A percentile compares a stretch with the other conserved stretches of the same genome.
Conservation (phyloP, 2,113 vertebrate species). For the Andinoacara biseriatus region DNA sequence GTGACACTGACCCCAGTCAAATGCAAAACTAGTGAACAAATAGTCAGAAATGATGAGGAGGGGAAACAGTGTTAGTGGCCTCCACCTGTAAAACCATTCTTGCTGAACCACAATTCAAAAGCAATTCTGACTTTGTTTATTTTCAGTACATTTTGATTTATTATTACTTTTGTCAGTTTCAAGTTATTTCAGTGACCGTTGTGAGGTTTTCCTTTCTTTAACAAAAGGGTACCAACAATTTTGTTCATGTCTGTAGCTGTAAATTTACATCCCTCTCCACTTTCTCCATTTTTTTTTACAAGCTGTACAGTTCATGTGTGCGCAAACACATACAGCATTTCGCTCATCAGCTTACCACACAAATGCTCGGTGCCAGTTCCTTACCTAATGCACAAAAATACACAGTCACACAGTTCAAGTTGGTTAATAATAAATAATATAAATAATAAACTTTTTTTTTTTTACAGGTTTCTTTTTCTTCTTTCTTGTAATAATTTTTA, state of each 20-base stretch:
- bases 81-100: too few species aligned
- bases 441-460: not conserved
- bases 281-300: not conserved
- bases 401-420: not conserved
- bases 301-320: not conserved
- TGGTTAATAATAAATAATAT: not conserved
- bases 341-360: slow-evolving; percentile 16
- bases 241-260: not conserved
- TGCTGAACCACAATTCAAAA: too few species aligned
- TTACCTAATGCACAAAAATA: not conserved
- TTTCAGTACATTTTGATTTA: too few species aligned
- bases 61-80: too few species aligned
- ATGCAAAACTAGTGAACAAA: too few species aligned
- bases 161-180: too few species aligned
- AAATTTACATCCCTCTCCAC: slow-evolving; percentile 27
- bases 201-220: too few species aligned
- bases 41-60: too few species aligned
- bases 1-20: too few species aligned
- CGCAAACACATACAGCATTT: not conserved
- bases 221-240: too few species aligned
- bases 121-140: too few species aligned
- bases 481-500: not conserved
- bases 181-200: too few species aligned
- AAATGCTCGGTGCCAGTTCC: slow-evolving; percentile 10
- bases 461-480: slow-evolving; percentile 3